Evolutionary conservation across 1,140 invertebrate species (phyloP).

Genomic region (Gonioctena quinquepunctata): DNA sequence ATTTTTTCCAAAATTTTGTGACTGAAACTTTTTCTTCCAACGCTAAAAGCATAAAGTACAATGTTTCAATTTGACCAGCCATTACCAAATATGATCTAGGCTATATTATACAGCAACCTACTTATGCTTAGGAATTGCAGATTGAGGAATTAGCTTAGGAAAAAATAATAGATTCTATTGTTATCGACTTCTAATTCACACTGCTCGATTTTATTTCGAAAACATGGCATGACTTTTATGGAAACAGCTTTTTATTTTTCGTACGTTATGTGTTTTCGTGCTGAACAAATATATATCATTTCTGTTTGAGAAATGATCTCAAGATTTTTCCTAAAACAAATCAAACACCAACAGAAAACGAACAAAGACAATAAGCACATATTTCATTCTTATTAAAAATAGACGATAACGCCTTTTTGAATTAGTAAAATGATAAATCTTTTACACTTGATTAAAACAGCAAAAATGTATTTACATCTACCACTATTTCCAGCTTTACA

Average conservation of each 20-base stretch:
- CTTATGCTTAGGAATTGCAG: not conserved
- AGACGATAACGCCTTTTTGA: too few species aligned
- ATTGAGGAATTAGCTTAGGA: slow-evolving; percentile 4
- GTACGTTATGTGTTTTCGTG: not conserved
- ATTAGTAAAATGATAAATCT: too few species aligned
- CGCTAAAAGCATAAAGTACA: too few species aligned
- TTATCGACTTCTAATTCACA: slow-evolving; percentile 4
- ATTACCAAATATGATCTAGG: not conserved
- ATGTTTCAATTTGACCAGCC: not conserved
- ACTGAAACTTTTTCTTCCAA: not conserved
- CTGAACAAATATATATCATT: not conserved
- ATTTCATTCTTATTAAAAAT: too few species aligned
- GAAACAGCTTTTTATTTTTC: slow-evolving; percentile 8
- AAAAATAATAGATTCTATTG: slow-evolving; percentile 4
- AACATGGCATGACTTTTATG: too few species aligned
- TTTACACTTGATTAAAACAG: too few species aligned
- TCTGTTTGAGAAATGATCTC: not conserved
- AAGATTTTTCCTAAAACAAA: not conserved
- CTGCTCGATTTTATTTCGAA: slow-evolving; percentile 4
- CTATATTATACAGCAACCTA: not conserved
- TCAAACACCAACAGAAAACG: not conserved
- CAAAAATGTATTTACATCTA: too few species aligned
- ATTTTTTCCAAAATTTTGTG: too few species aligned
- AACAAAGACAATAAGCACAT: too few species aligned
- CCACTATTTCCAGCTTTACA: not conserved